Evolutionary conservation across 2,113 vertebrate genomes (phyloP), one percentile per base, ranked within the genome.

Genomic region (Sorex fumeus): DNA sequence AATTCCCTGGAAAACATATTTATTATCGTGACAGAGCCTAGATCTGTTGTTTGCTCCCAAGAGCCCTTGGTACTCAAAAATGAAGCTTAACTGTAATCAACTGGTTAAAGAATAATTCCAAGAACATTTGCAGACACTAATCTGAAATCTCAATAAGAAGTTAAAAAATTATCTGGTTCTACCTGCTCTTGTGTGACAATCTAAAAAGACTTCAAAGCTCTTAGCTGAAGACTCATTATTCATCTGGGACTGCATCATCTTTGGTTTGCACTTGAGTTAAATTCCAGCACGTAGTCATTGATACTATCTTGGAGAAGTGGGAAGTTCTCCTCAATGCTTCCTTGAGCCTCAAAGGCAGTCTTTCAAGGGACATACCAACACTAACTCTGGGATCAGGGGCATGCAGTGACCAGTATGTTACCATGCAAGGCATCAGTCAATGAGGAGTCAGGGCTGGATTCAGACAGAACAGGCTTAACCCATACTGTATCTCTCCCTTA

Each of bases 201-300:
- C 77, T 87, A 75, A 28, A 66, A 95, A 91, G 81, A 50, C 69
- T 70, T 83, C 78, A 78, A 91, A 66, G 40, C n/a, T 62, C 34
- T 72, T 87, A 43, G 40, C 6, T 75, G 30, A 76, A 93, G 93
- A 84, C 84, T 86, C 45, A 23, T 72, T 74, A 27, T 47, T 84
- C 43, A 69, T 74, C 76, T 16, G 28, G 30, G n/a, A 57, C 30
- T 70, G 23, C 43, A 66, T 77, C 50, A 69, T 47, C 16, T 18
- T 34, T 4, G 1, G n/a, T 69, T 76, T 84, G 18, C 30, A 47
- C 67, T 34, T 36, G 60, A 81, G 72, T 67, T 78, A 77, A 71
- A n/a, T 2, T 6, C 67, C 47, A 81, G 30, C 28, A 60, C 11
- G 30, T 60, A 72, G 18, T 47, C 74, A 84, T 0, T 74, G 64